Evolutionary conservation across 2,888 invertebrate genomes (phyloP), one percentile per base, ranked within the genome.

Genomic region (Diaperis boleti): DNA sequence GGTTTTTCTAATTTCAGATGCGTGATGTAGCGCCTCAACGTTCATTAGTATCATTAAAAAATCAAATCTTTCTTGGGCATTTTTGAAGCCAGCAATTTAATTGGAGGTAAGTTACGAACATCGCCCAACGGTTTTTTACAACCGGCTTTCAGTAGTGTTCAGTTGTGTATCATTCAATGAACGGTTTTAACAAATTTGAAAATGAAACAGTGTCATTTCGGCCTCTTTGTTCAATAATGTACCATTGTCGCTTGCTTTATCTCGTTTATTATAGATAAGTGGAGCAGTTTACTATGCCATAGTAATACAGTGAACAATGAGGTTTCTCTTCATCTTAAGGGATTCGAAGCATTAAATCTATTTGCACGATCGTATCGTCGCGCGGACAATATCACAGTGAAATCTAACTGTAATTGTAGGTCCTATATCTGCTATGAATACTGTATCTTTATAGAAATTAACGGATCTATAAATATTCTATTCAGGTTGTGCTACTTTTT

Each of bases 1-100:
- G 8, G 8, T 14, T 47, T 47, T 47, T 47, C n/a, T 20, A 10
- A 17, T 29, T 29, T 47, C 18, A 47, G 47, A 47, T 26, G 29
- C 31, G 11, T 29, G 47, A 47, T 47, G 29, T 31, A 10, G 47
- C 29, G n/a, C 33, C 33, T 33, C 14, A 3, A 14, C 35, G 14
- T 35, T n/a, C 35, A 35, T 35, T 35, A 13, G 35, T 26, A n/a
- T 26, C n/a, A 26, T 26, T 26, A 26, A 6, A 26, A 2, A 26
- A 6, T 26, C 26, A 26, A 26, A 26, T 26, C 26, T 8, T 2
- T 26, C 26, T 5, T n/a, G n/a, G n/a, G n/a, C 26, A 8, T 26
- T 26, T 26, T 26, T 26, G n/a, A 26, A n/a, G 26, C 8, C 26
- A 26, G n/a, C 6, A 26, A 26, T 5, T 26, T 26, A 5, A 2